phyloP scores from a whole-genome alignment of 2,113 vertebrate genomes.

The Pseudopipra pipra region DNA sequence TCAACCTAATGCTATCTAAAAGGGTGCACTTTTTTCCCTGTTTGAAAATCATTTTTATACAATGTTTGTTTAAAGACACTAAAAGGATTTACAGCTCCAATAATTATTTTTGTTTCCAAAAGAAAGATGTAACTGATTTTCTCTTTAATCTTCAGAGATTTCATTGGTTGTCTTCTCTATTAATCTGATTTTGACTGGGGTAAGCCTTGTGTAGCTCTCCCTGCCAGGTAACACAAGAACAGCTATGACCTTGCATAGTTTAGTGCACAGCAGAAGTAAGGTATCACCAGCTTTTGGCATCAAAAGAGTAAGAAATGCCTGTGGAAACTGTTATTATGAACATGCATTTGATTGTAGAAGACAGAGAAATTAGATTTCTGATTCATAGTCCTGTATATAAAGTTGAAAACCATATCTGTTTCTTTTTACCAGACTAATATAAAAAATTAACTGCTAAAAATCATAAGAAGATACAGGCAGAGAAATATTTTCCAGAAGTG shows the following conservation, averaged over 20 bases:
- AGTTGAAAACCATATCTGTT: not conserved
- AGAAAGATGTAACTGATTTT: not conserved
- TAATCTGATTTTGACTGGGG: not conserved
- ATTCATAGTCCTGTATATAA: not conserved
- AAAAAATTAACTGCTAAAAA: conserved; percentile 77
- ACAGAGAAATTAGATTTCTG: not conserved
- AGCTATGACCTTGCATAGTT: not conserved
- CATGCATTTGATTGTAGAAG: not conserved
- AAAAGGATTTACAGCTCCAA: not conserved
- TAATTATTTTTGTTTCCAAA: not conserved
- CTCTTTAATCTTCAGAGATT: not conserved
- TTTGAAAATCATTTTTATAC: not conserved
- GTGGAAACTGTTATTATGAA: not conserved
- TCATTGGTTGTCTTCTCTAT: not conserved
- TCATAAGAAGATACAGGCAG: conserved; percentile 69
- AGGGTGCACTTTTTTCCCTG: not conserved
- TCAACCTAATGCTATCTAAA: not conserved
- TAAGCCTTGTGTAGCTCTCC: not conserved
- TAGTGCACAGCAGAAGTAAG: not conserved
- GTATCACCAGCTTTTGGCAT: not conserved
- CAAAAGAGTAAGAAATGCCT: not conserved
- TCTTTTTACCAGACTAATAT: conserved; percentile 49
- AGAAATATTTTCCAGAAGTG: conserved; percentile 66
- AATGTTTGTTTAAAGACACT: not conserved
- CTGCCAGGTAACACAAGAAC: not conserved